Conservation (phyloP, 2,113 vertebrate species). For the Alces alces region DNA sequence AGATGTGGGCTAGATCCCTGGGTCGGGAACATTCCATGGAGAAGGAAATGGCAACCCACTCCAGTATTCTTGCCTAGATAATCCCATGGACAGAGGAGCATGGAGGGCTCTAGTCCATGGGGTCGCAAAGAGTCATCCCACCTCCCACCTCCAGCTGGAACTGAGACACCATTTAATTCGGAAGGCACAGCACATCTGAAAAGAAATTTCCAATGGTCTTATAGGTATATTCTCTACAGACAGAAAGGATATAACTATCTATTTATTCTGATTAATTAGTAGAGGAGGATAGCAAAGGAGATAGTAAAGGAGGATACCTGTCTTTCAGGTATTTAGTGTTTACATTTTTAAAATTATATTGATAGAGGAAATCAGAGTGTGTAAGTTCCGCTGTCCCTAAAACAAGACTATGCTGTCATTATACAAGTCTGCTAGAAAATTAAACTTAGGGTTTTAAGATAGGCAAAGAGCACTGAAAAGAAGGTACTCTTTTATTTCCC, state of each 20-base stretch:
- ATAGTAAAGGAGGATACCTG: no score
- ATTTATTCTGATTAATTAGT: not conserved
- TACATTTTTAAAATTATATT: not conserved
- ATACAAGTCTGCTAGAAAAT: constrained; percentile 2
- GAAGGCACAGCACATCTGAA: not conserved
- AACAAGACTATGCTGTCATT: not conserved
- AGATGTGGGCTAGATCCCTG: not conserved
- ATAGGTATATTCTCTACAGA: not conserved
- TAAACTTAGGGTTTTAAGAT: not conserved
- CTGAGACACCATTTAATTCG: not conserved
- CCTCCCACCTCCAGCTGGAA: not conserved
- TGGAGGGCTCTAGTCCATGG: not conserved
- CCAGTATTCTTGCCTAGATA: not conserved
- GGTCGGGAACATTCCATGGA: not conserved
- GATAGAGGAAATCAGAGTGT: not conserved
- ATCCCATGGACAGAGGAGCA: not conserved
- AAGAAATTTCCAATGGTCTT: not conserved
- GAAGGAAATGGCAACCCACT: not conserved
- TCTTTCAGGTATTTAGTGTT: not conserved
- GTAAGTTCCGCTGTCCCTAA: not conserved
- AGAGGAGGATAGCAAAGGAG: no score
- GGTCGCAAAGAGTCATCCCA: not conserved
- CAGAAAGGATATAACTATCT: not conserved
- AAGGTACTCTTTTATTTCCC: not conserved
- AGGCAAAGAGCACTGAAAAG: constrained; percentile 1